Base-by-base conservation (phyloP, 2,888 invertebrate genomes). In the Lycocerus yunnanus region DNA sequence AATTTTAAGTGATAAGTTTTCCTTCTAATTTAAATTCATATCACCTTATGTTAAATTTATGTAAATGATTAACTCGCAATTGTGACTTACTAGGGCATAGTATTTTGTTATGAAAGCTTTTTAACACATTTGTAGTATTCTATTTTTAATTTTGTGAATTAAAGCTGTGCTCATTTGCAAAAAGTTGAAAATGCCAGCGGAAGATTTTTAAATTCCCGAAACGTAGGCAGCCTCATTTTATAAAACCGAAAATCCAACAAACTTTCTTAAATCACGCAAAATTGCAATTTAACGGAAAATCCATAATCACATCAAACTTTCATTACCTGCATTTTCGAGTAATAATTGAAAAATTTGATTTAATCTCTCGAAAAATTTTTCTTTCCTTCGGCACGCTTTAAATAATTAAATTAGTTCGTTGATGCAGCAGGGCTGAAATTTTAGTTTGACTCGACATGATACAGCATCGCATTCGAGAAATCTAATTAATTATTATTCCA, bases 401-500 rank as follows among this genome's bases (percentile, higher is more conserved):
- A 43, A 43, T 43, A 43, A 43, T 43, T n/a, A 6, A 6, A 43
- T 43, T 43, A 43, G 43, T n/a, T 43, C n/a, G n/a, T 43, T n/a
- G 43, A n/a, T 43, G 43, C n/a, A 43, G 43, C n/a, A 43, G 13
- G 6, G 43, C 5, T n/a, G 43, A 43, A 43, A 43, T n/a, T 43
- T 43, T n/a, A 43, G n/a, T n/a, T 43, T 43, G 66, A 21, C n/a
- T 16, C 24, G 59, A 71, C 63, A 15, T 67, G 60, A 72, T 68
- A 68, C 61, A 24, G 58, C 24, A 67, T 66, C 63, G 60, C 61
- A 67, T 60, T 72, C 43, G n/a, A 60, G 60, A 61, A 14, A 68
- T 72, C 61, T 60, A 72, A 72, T 72, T 72, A 72, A 72, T 72
- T 68, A 69, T 68, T 72, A 68, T 72, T 65, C 61, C 58, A 24